These are phyloP conservation scores for Nibea albiflora DNA, from an alignment of 2,113 vertebrate species.

Conservation along the genomic window DNA sequence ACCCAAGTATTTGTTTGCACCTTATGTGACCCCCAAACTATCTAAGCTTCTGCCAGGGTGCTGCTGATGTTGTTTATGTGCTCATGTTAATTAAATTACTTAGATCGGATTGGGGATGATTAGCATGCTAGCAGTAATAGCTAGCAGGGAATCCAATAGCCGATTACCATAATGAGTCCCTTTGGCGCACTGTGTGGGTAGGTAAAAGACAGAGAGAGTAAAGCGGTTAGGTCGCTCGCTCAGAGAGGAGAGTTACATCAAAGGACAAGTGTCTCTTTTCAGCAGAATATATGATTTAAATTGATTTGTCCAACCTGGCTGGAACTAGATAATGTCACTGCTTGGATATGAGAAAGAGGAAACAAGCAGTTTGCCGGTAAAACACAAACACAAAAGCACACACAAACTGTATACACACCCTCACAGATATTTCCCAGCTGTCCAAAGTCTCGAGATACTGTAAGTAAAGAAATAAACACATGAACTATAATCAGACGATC, in stretches of 20 bases:
- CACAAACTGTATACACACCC: background rate
- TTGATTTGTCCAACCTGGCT: constrained; percentile 50
- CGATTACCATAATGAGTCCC: constrained; percentile 77
- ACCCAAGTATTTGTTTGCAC: constrained; percentile 28
- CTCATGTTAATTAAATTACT: constrained; percentile 76
- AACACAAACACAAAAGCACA: background rate
- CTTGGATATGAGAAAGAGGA: constrained; percentile 15
- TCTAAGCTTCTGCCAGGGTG: constrained; percentile 21
- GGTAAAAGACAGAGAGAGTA: constrained; percentile 16
- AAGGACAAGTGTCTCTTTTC: constrained; percentile 50
- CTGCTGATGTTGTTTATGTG: constrained; percentile 69
- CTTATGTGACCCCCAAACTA: constrained; percentile 33
- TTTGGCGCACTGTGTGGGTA: constrained; percentile 54
- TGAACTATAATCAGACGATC: background rate
- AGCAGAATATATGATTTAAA: constrained; percentile 47
- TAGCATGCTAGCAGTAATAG: constrained; percentile 76
- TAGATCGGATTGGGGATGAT: constrained; percentile 68
- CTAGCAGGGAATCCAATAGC: constrained; percentile 73
- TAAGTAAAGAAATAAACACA: background rate
- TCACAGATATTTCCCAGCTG: background rate
- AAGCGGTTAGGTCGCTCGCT: constrained; percentile 23
- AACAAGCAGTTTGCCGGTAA: constrained; percentile 11
- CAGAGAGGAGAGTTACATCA: constrained; percentile 41
- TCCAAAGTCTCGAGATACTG: background rate
- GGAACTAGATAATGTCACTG: constrained; percentile 55